Evolutionary conservation across 2,888 invertebrate genomes (phyloP).

Genomic region (Cosmopolites sordidus): DNA sequence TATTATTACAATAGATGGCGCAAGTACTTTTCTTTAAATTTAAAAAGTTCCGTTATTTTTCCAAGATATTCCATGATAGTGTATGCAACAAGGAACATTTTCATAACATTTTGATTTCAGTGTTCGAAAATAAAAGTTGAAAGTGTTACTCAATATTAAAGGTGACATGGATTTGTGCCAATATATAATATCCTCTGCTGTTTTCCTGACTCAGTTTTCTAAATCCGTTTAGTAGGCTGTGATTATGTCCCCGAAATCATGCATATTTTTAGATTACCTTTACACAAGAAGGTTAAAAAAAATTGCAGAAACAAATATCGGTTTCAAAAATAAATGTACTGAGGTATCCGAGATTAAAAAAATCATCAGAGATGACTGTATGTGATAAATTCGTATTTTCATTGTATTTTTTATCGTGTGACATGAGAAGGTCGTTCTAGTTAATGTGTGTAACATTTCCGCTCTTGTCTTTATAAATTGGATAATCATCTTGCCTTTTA

Average conservation of each 20-base stretch:
- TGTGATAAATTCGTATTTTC: not conserved
- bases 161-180: not conserved
- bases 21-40: no score
- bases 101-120: no score
- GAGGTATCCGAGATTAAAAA: not conserved
- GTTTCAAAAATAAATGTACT: not conserved
- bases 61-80: no score
- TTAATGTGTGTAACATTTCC: not conserved
- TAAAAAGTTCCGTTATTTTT: no score
- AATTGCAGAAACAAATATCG: not conserved
- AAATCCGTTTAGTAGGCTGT: not conserved
- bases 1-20: no score
- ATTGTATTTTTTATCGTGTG: not conserved
- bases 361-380: not conserved
- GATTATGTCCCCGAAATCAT: constrained; percentile 1
- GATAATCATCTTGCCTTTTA: constrained; percentile 1
- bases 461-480: not conserved
- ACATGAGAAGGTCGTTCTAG: not conserved
- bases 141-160: constrained; percentile 1
- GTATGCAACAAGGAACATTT: no score
- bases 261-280: not conserved
- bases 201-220: not conserved
- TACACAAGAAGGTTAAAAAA: not conserved
- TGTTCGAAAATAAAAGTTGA: no score
- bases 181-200: not conserved